Evolutionary conservation across 2,888 invertebrate genomes (phyloP), one percentile per base, ranked within the genome.

Genomic region (Morpho achilles): DNA sequence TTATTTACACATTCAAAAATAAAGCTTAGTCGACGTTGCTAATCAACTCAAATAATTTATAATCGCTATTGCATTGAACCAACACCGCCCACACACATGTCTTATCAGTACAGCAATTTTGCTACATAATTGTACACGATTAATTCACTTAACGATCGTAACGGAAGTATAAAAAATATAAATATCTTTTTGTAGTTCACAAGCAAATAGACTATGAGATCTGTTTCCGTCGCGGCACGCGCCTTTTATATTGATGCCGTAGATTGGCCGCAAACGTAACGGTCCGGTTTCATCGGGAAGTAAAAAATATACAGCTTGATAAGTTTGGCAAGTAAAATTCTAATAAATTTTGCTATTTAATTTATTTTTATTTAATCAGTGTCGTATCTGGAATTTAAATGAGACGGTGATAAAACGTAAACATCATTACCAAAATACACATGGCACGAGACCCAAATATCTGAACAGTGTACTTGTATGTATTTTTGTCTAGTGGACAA

Each of bases 231-330:
- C 54, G 52, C 59, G 69, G 75, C 83, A 80, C 82, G 80, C 73
- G 82, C 72, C 76, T 68, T 62, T 75, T 79, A 83, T 80, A 77
- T 53, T 39, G 42, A 40, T 10, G n/a, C 8, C 41, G 41, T 10
- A 45, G 40, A 47, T 8, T 42, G 48, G 32, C 48, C 48, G 41
- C 42, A 48, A 48, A 54, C 42, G 56, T n/a, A 42, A 54, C 42
- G 56, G 16, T 49, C 59, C 74, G 73, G 76, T 59, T 70, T 77
- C 80, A 82, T 80, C 81, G 42, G 52, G 76, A 74, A 73, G 79
- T 79, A 78, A 80, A 75, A 79, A 69, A 10, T 16, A 16, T 0
- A 16, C 6, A 41, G 7, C 4, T 8, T 8, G 9, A 32, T 32
- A 5, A 32, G 32, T 32, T 32, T 32, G 8, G 8, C 8, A 5